Conservation (phyloP, 1,140 invertebrate genomes). For the Coptotermes formosanus region DNA sequence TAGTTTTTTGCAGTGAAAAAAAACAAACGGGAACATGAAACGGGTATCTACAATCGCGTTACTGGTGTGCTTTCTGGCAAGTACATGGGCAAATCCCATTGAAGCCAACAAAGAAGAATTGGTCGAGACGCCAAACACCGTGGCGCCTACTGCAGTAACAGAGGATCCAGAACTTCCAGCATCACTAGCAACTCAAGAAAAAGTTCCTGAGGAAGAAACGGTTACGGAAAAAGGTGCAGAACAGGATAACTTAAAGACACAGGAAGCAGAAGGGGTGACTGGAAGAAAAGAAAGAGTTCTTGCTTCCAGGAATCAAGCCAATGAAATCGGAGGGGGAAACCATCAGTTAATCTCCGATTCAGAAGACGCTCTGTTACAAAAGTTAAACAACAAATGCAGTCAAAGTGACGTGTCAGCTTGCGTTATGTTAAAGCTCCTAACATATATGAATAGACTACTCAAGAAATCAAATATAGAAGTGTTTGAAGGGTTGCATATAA, state of each 20-base stretch:
- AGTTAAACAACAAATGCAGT: conserved; percentile 71
- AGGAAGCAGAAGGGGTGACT: not conserved
- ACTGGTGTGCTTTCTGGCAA: not conserved
- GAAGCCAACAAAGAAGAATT: not conserved
- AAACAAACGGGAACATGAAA: not conserved
- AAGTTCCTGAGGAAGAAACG: not conserved
- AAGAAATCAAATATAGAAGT: conserved; percentile 74
- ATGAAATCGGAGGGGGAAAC: not conserved
- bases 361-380: conserved; percentile 69
- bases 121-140: not conserved
- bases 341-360: not conserved
- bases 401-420: conserved; percentile 74
- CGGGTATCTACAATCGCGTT: not conserved
- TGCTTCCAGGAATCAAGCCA: not conserved
- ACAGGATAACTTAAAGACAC: not conserved
- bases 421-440: conserved; percentile 74
- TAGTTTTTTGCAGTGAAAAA: too few species aligned
- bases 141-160: not conserved
- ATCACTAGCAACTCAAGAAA: not conserved
- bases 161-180: not conserved
- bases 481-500: conserved; percentile 72
- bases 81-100: not conserved
- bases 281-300: not conserved
- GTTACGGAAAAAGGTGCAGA: not conserved
- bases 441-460: conserved; percentile 75